Evolutionary conservation across 2,888 invertebrate genomes (phyloP).

Genomic region (Athalia rosae): DNA sequence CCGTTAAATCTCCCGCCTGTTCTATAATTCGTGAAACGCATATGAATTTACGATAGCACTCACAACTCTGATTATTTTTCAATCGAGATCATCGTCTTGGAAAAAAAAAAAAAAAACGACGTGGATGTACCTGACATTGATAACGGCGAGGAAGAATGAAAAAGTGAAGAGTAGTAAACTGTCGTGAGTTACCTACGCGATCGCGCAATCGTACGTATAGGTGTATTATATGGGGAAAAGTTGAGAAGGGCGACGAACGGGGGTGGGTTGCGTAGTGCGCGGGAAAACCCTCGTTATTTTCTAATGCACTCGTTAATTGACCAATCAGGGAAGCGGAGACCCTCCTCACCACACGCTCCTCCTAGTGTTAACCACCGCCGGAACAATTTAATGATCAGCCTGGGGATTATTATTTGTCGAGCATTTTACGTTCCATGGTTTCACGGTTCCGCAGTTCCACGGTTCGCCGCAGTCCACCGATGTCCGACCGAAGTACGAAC

Average conservation of each 20-base stretch:
- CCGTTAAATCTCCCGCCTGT: no score
- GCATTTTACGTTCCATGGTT: constrained; percentile 51
- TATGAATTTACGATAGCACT: no score
- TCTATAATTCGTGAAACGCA: no score
- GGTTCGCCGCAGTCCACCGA: constrained; percentile 22
- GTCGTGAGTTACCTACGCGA: no score
- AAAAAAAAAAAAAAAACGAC: no score
- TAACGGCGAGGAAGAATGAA: no score
- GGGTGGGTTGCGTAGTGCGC: constrained; percentile 25
- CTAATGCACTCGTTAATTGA: constrained; percentile 72
- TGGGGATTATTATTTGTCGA: constrained; percentile 64
- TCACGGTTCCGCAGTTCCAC: constrained; percentile 50
- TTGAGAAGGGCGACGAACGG: constrained; percentile 20
- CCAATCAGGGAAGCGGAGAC: constrained; percentile 64
- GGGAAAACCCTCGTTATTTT: constrained; percentile 68
- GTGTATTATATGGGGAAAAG: background rate
- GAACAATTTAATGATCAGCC: constrained; percentile 72
- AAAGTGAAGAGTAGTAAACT: no score
- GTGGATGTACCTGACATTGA: no score
- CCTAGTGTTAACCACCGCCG: constrained; percentile 69
- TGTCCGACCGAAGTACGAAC: constrained; percentile 4
- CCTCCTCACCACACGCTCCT: constrained; percentile 56
- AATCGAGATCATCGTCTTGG: no score
- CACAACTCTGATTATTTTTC: no score
- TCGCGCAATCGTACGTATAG: background rate